Base-by-base conservation (phyloP, 2,113 vertebrate genomes). In the Stercorarius parasiticus region DNA sequence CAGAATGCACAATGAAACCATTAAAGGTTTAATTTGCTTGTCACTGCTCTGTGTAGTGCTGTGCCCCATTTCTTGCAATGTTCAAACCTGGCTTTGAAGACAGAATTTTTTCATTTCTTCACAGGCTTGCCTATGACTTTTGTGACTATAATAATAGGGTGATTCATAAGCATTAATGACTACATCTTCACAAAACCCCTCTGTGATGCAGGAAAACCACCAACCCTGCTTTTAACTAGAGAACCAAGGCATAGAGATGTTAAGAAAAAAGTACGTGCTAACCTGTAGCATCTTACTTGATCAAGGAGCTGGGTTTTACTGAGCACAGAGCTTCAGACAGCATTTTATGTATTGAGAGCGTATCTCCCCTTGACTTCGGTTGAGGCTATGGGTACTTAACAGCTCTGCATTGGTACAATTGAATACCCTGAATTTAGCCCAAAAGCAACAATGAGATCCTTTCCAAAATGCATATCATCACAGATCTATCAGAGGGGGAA, bases 61-160 rank as follows among this genome's bases (percentile, higher is more conserved):
- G 19, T 42, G 56, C 47, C 59, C 72, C 50, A 86, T 15, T 92
- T 96, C 76, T 88, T 5, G 0, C 49, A 53, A 61, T 34, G 53
- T 64, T 94, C 86, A 80, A 93, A 81, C 12, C 34, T 11, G 21
- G 38, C 78, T 93, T 81, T 93, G 82, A 95, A 96, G 82, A 36
- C 30, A 73, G 53, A 61, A 25, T 71, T 74, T 86, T 90, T 79
- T 77, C 15, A 47, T 80, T 90, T 90, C 85, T 92, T 82, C 5
- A 7, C 25, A 78, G 74, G 67, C 32, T 77, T 93, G 67, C 36
- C 67, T 83, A 14, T 53, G 74, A 82, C 92, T 82, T 87, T 65
- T 61, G 29, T 92, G 53, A 26, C 59, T 78, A 42, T 27, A 45
- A 66, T 73, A 93, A 88, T 32, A 32, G 71, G 29, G 22, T 80